Evolutionary conservation across 1,140 invertebrate genomes (phyloP).

Genomic region (Lutraria rhynchaena): DNA sequence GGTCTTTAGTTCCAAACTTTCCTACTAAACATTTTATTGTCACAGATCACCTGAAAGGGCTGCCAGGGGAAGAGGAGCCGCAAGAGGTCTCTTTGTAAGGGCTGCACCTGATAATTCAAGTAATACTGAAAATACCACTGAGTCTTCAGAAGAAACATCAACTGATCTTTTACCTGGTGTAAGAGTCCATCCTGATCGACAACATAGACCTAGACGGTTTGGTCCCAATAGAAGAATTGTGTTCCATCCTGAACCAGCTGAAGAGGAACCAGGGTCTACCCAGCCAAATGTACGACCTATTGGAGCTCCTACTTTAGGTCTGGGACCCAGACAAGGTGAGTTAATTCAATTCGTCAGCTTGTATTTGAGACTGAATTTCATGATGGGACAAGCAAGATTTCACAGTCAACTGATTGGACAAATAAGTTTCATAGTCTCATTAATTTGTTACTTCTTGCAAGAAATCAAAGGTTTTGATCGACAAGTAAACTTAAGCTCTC

Average conservation of each 20-base stretch:
- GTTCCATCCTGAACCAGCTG: background rate
- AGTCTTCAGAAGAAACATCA: background rate
- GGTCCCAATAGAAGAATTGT: background rate
- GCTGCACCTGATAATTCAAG: background rate
- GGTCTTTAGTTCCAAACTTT: background rate
- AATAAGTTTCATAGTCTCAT: too few relatives aligned
- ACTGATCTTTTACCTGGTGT: conserved; percentile 19
- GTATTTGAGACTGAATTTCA: conserved; percentile 4
- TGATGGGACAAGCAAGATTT: too few relatives aligned
- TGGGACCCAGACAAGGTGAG: background rate
- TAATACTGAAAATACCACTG: background rate
- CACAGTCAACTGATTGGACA: too few relatives aligned
- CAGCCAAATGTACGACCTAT: conserved; percentile 14
- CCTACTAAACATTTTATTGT: background rate
- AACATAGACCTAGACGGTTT: background rate
- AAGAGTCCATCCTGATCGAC: background rate
- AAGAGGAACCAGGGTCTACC: background rate
- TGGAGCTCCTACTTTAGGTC: too few relatives aligned
- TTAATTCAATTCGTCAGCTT: background rate
- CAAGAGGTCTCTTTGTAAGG: background rate
- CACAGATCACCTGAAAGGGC: conserved; percentile 6
- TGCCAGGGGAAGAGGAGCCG: background rate
- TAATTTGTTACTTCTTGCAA: too few relatives aligned
- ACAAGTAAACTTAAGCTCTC: too few relatives aligned
- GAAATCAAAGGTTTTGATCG: too few relatives aligned